Base-by-base conservation (phyloP, 64 coral and sea anemone species). In the Platygyra sinensis region DNA sequence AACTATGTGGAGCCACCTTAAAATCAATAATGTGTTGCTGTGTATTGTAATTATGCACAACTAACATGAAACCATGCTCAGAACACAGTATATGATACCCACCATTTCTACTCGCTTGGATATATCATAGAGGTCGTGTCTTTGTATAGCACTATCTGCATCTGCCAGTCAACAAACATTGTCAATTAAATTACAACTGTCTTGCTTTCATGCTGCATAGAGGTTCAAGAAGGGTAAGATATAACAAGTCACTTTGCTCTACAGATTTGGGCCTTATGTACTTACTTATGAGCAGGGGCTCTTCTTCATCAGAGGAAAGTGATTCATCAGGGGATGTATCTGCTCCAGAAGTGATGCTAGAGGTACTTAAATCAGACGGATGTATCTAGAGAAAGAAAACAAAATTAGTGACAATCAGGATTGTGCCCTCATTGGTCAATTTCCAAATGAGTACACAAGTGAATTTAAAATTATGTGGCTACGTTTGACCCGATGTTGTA, bases 51-150 rank as follows among this genome's bases (percentile, higher is more conserved):
- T n/a, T n/a, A 57, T 14, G 15, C 54, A 57, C 15, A 69, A 25
- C 8, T 28, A 0, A 25, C 20, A 25, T 3, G 1, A 69, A 69
- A 25, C 9, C 22, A 69, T 8, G 5, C n/a, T 29, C 9, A 69
- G 25, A 27, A 25, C 5, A 25, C 62, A 22, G 18, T 69, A 69
- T 8, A 67, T 0, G 20, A 61, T 7, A 31, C 77, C 10, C 74
- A 98, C 95, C 95, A 98, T 98, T 89, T 98, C 95, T 72, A 98
- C 89, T 39, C 61, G 79, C 39, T 72, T 94, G 74, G 88, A 88
- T 75, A 98, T 94, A 62, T 98, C 88, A 86, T 94, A 98, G 24
- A 90, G 60, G 54, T 87, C 52, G 9, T 10, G n/a, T 72, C 46
- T 50, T 65, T 33, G 32, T 24, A 19, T 28, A 0, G 29, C 20